Evolutionary conservation across 1,140 invertebrate genomes (phyloP).

Genomic region (Contarinia nasturtii): DNA sequence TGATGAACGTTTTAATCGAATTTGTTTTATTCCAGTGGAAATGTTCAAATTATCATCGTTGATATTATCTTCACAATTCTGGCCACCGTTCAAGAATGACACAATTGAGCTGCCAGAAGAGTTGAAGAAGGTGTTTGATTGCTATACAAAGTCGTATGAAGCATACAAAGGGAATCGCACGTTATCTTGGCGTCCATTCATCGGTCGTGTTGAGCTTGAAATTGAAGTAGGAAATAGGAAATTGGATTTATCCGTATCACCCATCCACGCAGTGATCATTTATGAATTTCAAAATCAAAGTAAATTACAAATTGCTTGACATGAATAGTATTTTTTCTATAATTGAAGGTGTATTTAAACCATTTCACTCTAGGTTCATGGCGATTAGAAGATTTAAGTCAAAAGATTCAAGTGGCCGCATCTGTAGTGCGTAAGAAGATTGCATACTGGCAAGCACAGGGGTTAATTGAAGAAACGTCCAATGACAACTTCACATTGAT

Average conservation of each 20-base stretch:
- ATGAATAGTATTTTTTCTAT: too few relatives aligned
- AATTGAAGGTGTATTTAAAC: too few relatives aligned
- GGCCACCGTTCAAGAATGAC: conserved; percentile 93
- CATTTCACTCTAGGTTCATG: conserved; percentile 34
- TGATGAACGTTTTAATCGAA: neutral
- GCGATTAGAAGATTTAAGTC: conserved; percentile 66
- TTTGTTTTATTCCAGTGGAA: conserved; percentile 10
- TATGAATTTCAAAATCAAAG: conserved; percentile 84
- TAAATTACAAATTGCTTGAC: too few relatives aligned
- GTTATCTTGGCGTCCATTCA: conserved; percentile 81
- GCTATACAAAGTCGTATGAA: conserved; percentile 84
- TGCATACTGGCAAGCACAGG: conserved; percentile 79
- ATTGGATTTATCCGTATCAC: conserved; percentile 69
- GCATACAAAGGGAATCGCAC: conserved; percentile 86
- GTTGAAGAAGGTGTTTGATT: conserved; percentile 62
- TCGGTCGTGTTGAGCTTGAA: conserved; percentile 80
- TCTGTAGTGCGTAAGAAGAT: conserved; percentile 69
- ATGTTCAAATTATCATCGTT: conserved; percentile 44
- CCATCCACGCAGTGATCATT: conserved; percentile 86
- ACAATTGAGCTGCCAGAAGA: conserved; percentile 67
- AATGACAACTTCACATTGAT: conserved; percentile 58
- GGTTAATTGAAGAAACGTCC: conserved; percentile 54
- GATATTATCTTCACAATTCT: conserved; percentile 95
- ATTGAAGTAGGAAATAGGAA: conserved; percentile 72
- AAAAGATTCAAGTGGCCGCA: conserved; percentile 64